phyloP scores from a whole-genome alignment of 2,797 vertebrate species.

The Cuniculus paca region DNA sequence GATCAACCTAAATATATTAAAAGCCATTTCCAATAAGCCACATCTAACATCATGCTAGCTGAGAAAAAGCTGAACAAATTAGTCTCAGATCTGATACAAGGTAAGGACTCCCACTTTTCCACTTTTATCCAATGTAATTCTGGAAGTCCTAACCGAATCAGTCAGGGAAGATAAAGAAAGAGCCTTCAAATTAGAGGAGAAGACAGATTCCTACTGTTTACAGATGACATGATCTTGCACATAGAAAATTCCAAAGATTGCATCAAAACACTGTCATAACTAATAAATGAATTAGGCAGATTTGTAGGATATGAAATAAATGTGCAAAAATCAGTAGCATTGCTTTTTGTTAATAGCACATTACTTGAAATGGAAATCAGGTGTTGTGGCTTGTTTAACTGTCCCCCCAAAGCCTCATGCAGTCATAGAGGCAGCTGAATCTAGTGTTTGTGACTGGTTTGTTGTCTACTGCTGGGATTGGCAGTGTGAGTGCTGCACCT shows the following conservation, averaged over 20 bases:
- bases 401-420: too few relatives aligned
- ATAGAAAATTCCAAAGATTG: background rate
- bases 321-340: background rate
- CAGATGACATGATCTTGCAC: background rate
- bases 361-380: background rate
- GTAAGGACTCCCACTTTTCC: background rate
- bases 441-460: too few relatives aligned
- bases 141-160: background rate
- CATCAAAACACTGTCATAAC: background rate
- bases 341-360: background rate
- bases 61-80: background rate
- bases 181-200: background rate
- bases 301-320: background rate
- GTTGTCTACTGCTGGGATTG: too few relatives aligned
- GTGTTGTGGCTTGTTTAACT: too few relatives aligned
- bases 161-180: background rate
- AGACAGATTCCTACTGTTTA: background rate
- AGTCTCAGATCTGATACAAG: background rate
- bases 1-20: background rate
- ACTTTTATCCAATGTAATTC: background rate
- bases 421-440: too few relatives aligned
- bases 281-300: background rate
- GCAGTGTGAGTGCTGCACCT: too few relatives aligned
- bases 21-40: background rate
- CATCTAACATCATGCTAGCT: background rate